Conservation (phyloP, 2,888 invertebrate species). For the Andrena haemorrhoa region DNA sequence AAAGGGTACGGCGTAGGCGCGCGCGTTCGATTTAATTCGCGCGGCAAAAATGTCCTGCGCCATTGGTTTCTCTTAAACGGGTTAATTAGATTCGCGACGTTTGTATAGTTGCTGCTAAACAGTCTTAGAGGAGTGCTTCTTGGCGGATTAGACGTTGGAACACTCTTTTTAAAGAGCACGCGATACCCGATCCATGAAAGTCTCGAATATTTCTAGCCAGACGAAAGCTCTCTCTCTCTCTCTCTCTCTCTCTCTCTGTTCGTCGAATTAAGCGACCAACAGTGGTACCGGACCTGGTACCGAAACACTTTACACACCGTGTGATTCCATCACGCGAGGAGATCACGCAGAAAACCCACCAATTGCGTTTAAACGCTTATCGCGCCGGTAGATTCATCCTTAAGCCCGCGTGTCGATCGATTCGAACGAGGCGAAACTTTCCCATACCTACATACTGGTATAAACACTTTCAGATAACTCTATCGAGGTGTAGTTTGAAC, state of each 20-base stretch:
- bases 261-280: slow-evolving; percentile 16
- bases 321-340: slow-evolving; percentile 63
- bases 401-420: slow-evolving; percentile 42
- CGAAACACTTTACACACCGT: slow-evolving; percentile 63
- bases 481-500: background rate
- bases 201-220: no score
- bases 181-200: no score
- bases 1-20: background rate
- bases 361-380: slow-evolving; percentile 41
- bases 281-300: slow-evolving; percentile 76
- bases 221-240: no score
- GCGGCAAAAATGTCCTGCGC: background rate
- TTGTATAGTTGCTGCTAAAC: slow-evolving; percentile 48
- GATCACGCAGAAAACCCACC: slow-evolving; percentile 68
- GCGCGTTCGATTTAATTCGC: background rate
- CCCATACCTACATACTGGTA: no score
- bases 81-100: slow-evolving; percentile 68
- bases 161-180: background rate
- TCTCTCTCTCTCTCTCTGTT: no score
- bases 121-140: background rate
- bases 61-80: slow-evolving; percentile 9
- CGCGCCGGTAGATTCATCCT: slow-evolving; percentile 42
- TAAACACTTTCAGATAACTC: background rate
- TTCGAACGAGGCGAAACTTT: slow-evolving; percentile 21
- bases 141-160: background rate